phyloP scores from a whole-genome alignment of 2,888 invertebrate species.

The Diloba caeruleocephala region DNA sequence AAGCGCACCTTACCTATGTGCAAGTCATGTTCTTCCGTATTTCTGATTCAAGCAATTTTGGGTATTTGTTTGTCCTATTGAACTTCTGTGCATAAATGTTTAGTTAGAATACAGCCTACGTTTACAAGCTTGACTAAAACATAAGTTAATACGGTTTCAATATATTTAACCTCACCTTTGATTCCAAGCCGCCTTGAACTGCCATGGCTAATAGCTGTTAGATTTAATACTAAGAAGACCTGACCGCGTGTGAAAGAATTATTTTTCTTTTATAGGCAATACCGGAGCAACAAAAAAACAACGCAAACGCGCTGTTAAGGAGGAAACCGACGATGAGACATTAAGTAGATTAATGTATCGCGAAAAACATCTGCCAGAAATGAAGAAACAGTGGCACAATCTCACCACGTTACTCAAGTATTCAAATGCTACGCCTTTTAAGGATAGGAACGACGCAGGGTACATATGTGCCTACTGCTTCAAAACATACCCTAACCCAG shows the following conservation, averaged over 20 bases:
- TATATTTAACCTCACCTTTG: background rate
- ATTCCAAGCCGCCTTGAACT: slow-evolving; percentile 10
- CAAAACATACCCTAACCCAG: slow-evolving; percentile 76
- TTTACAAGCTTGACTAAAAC: too few species aligned
- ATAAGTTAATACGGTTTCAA: too few species aligned
- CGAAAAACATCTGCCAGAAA: slow-evolving; percentile 72
- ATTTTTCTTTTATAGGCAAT: slow-evolving; percentile 87
- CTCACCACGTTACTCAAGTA: slow-evolving; percentile 76
- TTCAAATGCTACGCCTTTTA: slow-evolving; percentile 83
- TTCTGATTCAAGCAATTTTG: too few species aligned
- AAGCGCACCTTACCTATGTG: too few species aligned
- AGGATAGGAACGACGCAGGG: slow-evolving; percentile 81
- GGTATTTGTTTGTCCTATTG: too few species aligned
- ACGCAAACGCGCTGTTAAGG: slow-evolving; percentile 72
- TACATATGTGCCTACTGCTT: slow-evolving; percentile 84
- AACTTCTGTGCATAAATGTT: too few species aligned
- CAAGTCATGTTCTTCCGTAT: background rate
- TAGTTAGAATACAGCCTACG: too few species aligned
- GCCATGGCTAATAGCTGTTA: slow-evolving; percentile 12
- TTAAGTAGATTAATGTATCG: slow-evolving; percentile 64
- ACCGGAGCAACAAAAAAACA: slow-evolving; percentile 77
- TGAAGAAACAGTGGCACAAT: slow-evolving; percentile 86
- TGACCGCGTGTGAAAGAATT: slow-evolving; percentile 76
- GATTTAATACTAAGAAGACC: slow-evolving; percentile 56
- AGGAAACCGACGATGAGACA: slow-evolving; percentile 64